A percentile compares a stretch with the other conserved stretches of the same genome.
These are phyloP conservation scores for Pseudeuparius sepicola DNA, from an alignment of 2,888 invertebrate genomes.

Conservation along the genomic window DNA sequence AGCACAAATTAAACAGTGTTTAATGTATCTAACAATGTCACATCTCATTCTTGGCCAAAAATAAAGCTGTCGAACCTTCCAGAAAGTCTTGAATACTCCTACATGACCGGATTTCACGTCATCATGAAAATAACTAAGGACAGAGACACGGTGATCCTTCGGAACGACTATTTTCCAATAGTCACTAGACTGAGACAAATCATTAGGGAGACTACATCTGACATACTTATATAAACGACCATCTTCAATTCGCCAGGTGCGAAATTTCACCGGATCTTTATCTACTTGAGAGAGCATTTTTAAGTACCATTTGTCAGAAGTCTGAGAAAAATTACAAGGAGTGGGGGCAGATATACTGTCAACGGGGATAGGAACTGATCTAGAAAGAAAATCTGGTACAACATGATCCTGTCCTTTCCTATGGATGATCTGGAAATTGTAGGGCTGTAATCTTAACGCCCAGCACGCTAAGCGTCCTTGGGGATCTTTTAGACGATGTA, in stretches of 20 bases:
- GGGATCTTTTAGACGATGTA: constrained; percentile 16
- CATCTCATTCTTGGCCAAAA: constrained; percentile 12
- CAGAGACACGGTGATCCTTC: constrained; percentile 8
- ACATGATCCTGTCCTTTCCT: constrained; percentile 17
- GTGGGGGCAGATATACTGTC: too few relatives aligned
- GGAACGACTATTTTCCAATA: constrained; percentile 15
- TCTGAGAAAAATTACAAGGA: constrained; percentile 3
- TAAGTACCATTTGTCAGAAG: constrained; percentile 3
- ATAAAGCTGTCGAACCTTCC: constrained; percentile 8
- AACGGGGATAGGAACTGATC: constrained; percentile 12
- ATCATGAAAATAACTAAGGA: constrained; percentile 10
- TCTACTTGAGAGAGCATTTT: background rate
- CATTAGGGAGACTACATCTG: background rate
- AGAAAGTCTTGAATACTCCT: constrained; percentile 12
- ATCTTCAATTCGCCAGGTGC: constrained; percentile 11
- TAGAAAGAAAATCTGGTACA: constrained; percentile 17
- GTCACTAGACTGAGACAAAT: background rate
- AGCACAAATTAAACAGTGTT: too few relatives aligned
- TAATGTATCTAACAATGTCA: constrained; percentile 9
- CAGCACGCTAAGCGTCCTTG: constrained; percentile 19
- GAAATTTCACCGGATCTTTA: constrained; percentile 9
- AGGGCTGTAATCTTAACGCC: constrained; percentile 18
- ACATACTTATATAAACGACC: constrained; percentile 8
- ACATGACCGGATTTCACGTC: constrained; percentile 7
- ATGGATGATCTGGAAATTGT: constrained; percentile 17